These are phyloP conservation scores for Acrossocheilus wenchowensis DNA, from an alignment of 2,797 vertebrate genomes.

Conservation along the genomic window DNA sequence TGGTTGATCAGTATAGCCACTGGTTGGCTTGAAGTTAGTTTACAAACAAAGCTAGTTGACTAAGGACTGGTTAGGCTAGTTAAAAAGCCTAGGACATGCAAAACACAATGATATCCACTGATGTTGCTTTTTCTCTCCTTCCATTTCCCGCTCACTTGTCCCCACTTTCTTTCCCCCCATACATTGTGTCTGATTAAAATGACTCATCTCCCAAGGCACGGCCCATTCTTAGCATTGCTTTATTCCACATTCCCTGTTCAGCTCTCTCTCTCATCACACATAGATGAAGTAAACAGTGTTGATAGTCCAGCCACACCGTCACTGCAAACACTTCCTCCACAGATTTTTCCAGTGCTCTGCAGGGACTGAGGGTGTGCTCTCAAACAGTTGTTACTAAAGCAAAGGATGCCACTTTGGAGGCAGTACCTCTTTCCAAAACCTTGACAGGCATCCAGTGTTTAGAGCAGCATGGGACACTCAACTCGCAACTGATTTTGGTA, in stretches of 20 bases:
- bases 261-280: conserved; percentile 27
- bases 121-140: neutral
- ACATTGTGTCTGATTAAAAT: conserved; percentile 35
- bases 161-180: neutral
- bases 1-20: neutral
- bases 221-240: conserved; percentile 19
- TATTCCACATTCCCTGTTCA: conserved; percentile 13
- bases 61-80: conserved; percentile 2
- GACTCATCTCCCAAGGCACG: conserved; percentile 26
- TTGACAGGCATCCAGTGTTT: neutral
- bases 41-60: neutral
- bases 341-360: conserved; percentile 33
- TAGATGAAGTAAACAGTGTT: conserved; percentile 49
- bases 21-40: neutral
- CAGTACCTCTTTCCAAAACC: neutral
- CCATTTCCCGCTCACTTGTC: neutral
- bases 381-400: neutral
- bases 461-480: neutral
- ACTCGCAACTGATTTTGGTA: neutral
- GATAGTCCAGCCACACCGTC: conserved; percentile 47
- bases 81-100: neutral
- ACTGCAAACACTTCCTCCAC: conserved; percentile 5
- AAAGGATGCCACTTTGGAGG: neutral
- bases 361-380: conserved; percentile 18
- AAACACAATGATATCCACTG: neutral